Evolutionary conservation across 1,140 invertebrate genomes (phyloP).

Genomic region (Drosophila hydei): DNA sequence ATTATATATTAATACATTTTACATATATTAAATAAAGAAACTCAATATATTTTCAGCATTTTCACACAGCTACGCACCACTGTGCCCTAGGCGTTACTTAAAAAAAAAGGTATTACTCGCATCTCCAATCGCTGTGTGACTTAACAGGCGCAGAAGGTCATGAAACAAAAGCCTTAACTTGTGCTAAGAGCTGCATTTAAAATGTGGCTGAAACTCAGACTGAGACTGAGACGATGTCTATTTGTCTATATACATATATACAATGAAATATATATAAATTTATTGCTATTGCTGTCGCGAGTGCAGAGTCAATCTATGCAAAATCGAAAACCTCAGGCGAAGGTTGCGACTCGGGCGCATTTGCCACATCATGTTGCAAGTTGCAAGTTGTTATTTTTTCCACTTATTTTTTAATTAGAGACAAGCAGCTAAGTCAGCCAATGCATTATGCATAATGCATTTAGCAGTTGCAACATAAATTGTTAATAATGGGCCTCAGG

Average conservation of each 20-base stretch:
- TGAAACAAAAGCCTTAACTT: slow-evolving; percentile 44
- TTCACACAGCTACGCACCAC: not conserved
- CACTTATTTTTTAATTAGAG: slow-evolving; percentile 41
- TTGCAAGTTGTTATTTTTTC: slow-evolving; percentile 1
- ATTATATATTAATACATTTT: no score
- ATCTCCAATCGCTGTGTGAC: slow-evolving; percentile 14
- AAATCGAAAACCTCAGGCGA: slow-evolving; percentile 36
- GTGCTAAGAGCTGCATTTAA: slow-evolving; percentile 39
- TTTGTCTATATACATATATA: not conserved
- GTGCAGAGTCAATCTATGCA: slow-evolving; percentile 35
- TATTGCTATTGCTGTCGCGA: not conserved
- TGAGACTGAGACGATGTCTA: slow-evolving; percentile 4
- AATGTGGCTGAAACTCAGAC: slow-evolving; percentile 14
- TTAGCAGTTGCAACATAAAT: slow-evolving; percentile 58
- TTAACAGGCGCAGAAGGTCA: slow-evolving; percentile 40
- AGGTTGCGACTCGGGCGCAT: slow-evolving; percentile 21
- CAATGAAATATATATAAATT: not conserved
- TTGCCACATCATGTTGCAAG: slow-evolving; percentile 24
- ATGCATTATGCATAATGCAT: slow-evolving; percentile 75
- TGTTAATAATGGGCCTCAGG: slow-evolving; percentile 57
- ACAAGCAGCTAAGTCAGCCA: slow-evolving; percentile 40
- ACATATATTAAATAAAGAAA: no score
- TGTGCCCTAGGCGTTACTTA: slow-evolving; percentile 15
- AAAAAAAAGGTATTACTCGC: not conserved
- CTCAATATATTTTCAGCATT: no score